Base-by-base conservation (phyloP, 1,140 invertebrate species). In the Augochlora pura region DNA sequence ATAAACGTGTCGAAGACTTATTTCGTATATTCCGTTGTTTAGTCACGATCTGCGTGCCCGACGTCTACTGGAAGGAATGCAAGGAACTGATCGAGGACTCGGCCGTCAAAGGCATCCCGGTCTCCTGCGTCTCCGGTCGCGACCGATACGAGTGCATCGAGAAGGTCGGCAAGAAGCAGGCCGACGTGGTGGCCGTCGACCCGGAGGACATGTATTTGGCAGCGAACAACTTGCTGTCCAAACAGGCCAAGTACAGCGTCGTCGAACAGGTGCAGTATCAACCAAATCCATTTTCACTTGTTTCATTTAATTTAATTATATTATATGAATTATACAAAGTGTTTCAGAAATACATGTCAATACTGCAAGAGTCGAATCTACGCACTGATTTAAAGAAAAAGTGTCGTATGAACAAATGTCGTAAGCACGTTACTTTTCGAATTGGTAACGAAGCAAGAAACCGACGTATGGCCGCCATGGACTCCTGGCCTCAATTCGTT, bases 191-290 rank as follows among this genome's bases (percentile, higher is more conserved):
- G 23, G 95, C 96, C 18, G 94, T 96, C 1, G 97, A 98, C 87
- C 96, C 97, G 2, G 97, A 97, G 87, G 96, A 97, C 84, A 95
- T 97, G 94, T 98, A 97, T 89, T 94, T 97, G 8, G 97, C 96
- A 16, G 95, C 94, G 32, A 95, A 95, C n/a, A 72, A 86, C 54
- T 93, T 94, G 27, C 95, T 95, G 73, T 92, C 95, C 79, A 94
- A 95, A 76, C 95, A 95, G 79, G 93, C 93, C 0, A 93, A 96
- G 1, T 95, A 96, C 87, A 95, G 94, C 57, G 94, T 96, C 86
- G 94, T 96, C 71, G 94, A 96, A 62, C 96, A 96, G 73, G 94
- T 94, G 78, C 94, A n/a, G 21, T 0, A 16, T 4, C 32, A 32
- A 32, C 32, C 32, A 4, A 32, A 4, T 32, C 32, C 1, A 1